Base-by-base conservation (phyloP, 2,888 invertebrate genomes). In the Sycophila texana region DNA sequence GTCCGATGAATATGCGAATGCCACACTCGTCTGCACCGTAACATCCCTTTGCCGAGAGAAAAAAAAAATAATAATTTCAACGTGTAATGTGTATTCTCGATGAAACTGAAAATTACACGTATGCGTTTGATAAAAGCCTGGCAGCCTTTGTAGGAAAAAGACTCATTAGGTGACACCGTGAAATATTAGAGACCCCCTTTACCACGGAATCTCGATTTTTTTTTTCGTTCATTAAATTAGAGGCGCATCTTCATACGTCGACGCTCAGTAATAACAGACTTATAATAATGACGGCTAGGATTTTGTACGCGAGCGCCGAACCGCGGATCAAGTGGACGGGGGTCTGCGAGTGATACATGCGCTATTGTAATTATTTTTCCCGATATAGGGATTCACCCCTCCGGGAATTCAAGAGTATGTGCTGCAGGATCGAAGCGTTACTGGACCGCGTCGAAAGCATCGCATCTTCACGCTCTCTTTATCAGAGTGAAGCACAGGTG, bases 331-430 rank as follows among this genome's bases (percentile, higher is more conserved):
- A 87, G 88, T 88, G 87, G 84, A 84, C 84, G 75, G 3, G 10
- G 75, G 76, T 78, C 74, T 75, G 68, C 77, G 68, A 57, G 70
- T 30, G 58, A 61, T 73, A 82, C 82, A 83, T 78, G 79, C 58
- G 77, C 77, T 75, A 86, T 86, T 85, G 87, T 88, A 87, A 89
- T 89, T 89, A 89, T 88, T 88, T 88, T 88, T 84, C 84, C 85
- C 83, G 83, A 86, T 86, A 83, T 39, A 39, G 5, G 85, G 72
- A 82, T 79, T 82, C 79, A 65, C 60, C 72, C 79, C 80, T 79
- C 73, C 77, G 39, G 10, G 39, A 39, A 10, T 10, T 39, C 10
- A 39, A 39, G 39, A 39, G 39, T 7, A 10, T 39, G 10, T 39
- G 39, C 39, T 39, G 39, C 39, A 39, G 39, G 39, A 39, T 39